Conservation (phyloP, 2,797 vertebrate species). For the Characodon lateralis region DNA sequence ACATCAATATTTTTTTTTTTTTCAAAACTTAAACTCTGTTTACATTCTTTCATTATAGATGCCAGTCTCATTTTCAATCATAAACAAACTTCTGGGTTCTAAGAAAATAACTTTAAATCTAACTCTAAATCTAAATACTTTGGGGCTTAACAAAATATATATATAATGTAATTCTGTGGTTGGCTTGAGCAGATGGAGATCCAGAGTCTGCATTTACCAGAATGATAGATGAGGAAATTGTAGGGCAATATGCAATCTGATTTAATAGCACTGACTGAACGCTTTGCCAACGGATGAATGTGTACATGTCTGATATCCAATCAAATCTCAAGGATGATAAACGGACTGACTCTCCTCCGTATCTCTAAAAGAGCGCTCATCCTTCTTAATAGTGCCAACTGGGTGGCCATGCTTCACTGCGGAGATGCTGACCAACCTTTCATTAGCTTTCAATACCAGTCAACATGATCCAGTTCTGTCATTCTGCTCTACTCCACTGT, state of each 20-base stretch:
- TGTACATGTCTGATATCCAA: constrained; percentile 54
- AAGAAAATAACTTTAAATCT: neutral
- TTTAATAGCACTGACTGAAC: constrained; percentile 28
- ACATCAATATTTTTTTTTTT: neutral
- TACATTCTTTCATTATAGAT: neutral
- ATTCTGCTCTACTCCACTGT: neutral
- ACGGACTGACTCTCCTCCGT: constrained; percentile 28
- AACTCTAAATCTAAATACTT: neutral
- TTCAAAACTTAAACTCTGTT: neutral
- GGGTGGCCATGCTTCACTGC: constrained; percentile 29
- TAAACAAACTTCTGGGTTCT: neutral
- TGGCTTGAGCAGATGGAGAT: constrained; percentile 31
- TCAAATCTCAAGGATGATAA: constrained; percentile 61
- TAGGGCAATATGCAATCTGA: constrained; percentile 34
- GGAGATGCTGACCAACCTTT: constrained; percentile 57
- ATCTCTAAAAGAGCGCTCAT: constrained; percentile 35
- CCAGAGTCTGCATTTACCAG: constrained; percentile 34
- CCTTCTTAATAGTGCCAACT: constrained; percentile 53
- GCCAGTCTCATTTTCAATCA: neutral
- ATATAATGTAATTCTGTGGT: constrained; percentile 5
- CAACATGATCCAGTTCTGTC: constrained; percentile 28
- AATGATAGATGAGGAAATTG: constrained; percentile 51
- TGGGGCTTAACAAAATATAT: neutral
- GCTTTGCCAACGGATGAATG: constrained; percentile 40
- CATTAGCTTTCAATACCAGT: constrained; percentile 42